Conservation (phyloP, 2,888 invertebrate genomes). For the Microchrysa polita region DNA sequence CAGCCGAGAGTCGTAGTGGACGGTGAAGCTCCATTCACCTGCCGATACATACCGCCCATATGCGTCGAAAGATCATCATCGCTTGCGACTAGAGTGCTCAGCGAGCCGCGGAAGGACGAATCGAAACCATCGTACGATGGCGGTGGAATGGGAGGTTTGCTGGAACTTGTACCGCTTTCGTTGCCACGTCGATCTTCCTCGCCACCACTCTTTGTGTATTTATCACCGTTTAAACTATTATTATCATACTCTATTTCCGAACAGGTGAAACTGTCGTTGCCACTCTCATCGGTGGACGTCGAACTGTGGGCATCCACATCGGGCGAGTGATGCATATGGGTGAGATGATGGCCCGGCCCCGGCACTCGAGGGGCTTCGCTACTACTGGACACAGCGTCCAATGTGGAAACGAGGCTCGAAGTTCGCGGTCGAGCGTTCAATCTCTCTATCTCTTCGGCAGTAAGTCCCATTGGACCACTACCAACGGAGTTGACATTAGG, state of each 20-base stretch:
- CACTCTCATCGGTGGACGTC: constrained; percentile 90
- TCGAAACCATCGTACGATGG: constrained; percentile 91
- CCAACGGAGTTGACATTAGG: constrained; percentile 75
- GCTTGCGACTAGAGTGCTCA: constrained; percentile 92
- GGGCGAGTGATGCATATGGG: constrained; percentile 78
- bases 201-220: constrained; percentile 72
- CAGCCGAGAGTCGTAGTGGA: constrained; percentile 85
- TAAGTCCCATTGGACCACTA: constrained; percentile 80
- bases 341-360: constrained; percentile 74
- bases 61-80: constrained; percentile 90
- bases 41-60: constrained; percentile 81
- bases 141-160: constrained; percentile 75
- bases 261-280: constrained; percentile 97
- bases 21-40: constrained; percentile 79
- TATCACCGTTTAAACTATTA: constrained; percentile 83
- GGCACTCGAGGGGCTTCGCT: constrained; percentile 80
- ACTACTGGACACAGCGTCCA: constrained; percentile 93
- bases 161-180: constrained; percentile 66
- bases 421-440: constrained; percentile 88
- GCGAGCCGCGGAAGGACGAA: constrained; percentile 92
- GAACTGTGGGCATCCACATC: constrained; percentile 79
- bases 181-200: constrained; percentile 71
- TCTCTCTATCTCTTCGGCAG: constrained; percentile 92
- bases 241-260: constrained; percentile 98
- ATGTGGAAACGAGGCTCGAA: constrained; percentile 88